Percentiles rank a stretch among this genome's conserved stretches.
Evolutionary conservation across 2,888 invertebrate species (phyloP).

Genomic region (Coelopa pilipes): DNA sequence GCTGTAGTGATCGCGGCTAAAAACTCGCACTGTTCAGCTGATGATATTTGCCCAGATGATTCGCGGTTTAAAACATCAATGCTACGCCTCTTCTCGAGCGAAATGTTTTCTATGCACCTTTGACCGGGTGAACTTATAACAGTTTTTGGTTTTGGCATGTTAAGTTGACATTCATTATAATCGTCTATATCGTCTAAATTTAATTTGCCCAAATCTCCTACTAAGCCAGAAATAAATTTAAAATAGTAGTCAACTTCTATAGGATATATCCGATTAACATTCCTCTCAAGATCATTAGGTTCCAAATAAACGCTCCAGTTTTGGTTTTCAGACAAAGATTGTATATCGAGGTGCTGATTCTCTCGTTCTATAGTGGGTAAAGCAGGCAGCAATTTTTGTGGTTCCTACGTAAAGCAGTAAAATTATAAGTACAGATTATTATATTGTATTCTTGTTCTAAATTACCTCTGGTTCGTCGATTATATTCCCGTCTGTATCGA

Average conservation of each 20-base stretch:
- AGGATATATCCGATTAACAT: conserved; percentile 70
- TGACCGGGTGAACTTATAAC: too few relatives aligned
- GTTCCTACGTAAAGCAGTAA: conserved; percentile 41
- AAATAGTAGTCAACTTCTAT: conserved; percentile 79
- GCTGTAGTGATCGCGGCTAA: conserved; percentile 75
- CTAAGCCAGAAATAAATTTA: conserved; percentile 69
- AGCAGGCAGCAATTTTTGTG: conserved; percentile 52
- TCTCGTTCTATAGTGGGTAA: conserved; percentile 49
- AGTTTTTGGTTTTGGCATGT: conserved; percentile 42
- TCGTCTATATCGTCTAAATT: conserved; percentile 46
- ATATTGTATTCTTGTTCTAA: too few relatives aligned
- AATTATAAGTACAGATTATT: background rate
- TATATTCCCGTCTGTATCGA: conserved; percentile 53
- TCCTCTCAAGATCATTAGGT: conserved; percentile 75
- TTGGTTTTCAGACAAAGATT: conserved; percentile 36
- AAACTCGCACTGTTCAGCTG: conserved; percentile 62
- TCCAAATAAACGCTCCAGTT: conserved; percentile 68
- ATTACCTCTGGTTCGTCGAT: conserved; percentile 48
- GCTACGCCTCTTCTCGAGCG: conserved; percentile 37
- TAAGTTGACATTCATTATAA: conserved; percentile 51
- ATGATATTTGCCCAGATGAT: conserved; percentile 36
- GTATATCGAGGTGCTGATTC: conserved; percentile 43
- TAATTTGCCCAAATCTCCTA: conserved; percentile 45
- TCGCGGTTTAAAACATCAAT: background rate
- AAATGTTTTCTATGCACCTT: conserved; percentile 38